Evolutionary conservation across 2,888 invertebrate genomes (phyloP), one percentile per base, ranked within the genome.

Genomic region (Gryllus longicercus): DNA sequence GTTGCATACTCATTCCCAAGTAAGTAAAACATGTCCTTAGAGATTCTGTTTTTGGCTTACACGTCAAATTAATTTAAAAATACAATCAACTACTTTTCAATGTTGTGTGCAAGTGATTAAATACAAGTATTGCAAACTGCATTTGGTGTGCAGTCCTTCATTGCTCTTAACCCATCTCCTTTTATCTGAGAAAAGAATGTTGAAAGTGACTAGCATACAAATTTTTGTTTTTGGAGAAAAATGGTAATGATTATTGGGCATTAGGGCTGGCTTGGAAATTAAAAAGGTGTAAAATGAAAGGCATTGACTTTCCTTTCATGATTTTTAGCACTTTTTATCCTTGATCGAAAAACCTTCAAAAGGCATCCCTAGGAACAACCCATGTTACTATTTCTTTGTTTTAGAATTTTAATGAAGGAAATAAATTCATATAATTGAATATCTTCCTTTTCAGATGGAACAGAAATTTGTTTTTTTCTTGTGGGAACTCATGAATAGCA

Each of bases 381-480:
- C 3, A 25, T 12, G 18, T 16, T 38, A 38, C 16, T 3, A 12
- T 77, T 25, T 50, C 14, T 78, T n/a, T 78, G 8, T 16, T 51
- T 16, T 50, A 63, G 8, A n/a, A 63, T 76, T 25, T 14, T 76
- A 10, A 23, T 21, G 11, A 5, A 10, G 1, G 5, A 76, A 25
- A 14, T 76, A 14, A 4, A 16, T 76, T 16, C 23, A n/a, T 76
- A 23, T 76, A 12, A 76, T 16, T 38, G 12, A 16, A 16, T 16
- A 38, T 38, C 76, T 76, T 16, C 16, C 21, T 8, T 82, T 81
- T 12, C 82, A 88, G 87, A 84, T 87, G 2, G 88, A 88, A 82
- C 88, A 88, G 82, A 87, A 88, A 80, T 88, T 89, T 80, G 86
- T 85, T 0, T 86, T 88, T 2, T 89, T 87, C 82, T 83, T 89